These are phyloP conservation scores for Idris sp. DNA, from an alignment of 1,140 invertebrate genomes.

Conservation along the genomic window DNA sequence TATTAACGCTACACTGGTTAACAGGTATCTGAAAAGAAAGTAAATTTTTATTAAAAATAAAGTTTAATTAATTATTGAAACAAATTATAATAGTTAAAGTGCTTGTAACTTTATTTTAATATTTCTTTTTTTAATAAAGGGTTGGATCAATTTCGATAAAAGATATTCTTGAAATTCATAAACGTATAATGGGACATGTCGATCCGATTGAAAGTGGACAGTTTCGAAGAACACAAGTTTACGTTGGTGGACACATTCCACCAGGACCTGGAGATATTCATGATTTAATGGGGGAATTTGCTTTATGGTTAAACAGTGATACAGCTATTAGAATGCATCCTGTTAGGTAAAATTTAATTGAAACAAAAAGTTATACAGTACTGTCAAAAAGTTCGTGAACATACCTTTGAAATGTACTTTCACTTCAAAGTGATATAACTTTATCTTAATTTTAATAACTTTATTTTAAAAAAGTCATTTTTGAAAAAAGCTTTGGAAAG, in stretches of 20 bases:
- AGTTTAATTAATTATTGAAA: no score
- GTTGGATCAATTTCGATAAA: constrained; percentile 80
- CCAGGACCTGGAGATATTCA: constrained; percentile 89
- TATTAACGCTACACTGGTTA: constrained; percentile 93
- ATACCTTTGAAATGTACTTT: no score
- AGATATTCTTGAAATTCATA: constrained; percentile 96
- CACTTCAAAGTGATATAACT: no score
- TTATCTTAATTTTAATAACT: no score
- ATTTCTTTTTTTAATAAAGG: constrained; percentile 49
- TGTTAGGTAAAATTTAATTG: constrained; percentile 82
- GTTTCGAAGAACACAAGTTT: constrained; percentile 91
- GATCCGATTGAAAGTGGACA: constrained; percentile 92
- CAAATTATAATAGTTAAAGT: no score
- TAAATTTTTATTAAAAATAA: background rate
- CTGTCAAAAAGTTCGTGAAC: no score
- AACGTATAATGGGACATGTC: constrained; percentile 94
- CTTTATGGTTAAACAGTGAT: constrained; percentile 94
- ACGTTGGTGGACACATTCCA: constrained; percentile 94
- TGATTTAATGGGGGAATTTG: constrained; percentile 91
- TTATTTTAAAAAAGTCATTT: no score
- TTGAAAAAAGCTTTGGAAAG: no score
- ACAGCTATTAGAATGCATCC: constrained; percentile 90
- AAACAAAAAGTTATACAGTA: background rate
- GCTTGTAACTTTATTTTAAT: no score
- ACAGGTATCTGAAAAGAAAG: constrained; percentile 65